phyloP scores from a whole-genome alignment of 2,797 vertebrate species.

The Cyclopterus lumpus region DNA sequence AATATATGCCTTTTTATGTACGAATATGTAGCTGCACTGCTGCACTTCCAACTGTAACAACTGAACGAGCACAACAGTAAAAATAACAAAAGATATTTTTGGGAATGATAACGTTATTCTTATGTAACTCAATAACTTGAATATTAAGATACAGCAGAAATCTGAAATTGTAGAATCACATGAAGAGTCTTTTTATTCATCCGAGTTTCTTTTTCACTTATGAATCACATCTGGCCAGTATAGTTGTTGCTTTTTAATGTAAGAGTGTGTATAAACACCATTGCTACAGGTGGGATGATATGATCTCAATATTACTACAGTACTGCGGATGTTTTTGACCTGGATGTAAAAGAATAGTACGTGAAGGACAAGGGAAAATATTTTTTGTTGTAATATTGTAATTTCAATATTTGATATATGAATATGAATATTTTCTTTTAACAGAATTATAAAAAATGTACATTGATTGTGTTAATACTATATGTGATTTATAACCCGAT shows the following conservation, averaged over 20 bases:
- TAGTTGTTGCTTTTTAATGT: slow-evolving; percentile 11
- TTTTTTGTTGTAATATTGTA: neutral
- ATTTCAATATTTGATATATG: slow-evolving; percentile 11
- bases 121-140: neutral
- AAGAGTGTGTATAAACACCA: slow-evolving; percentile 2
- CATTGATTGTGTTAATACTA: neutral
- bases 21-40: neutral
- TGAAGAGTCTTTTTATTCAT: neutral
- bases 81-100: neutral
- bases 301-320: slow-evolving; percentile 14
- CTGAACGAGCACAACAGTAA: slow-evolving; percentile 48
- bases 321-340: neutral
- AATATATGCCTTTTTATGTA: slow-evolving; percentile 1
- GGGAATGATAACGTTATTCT: neutral
- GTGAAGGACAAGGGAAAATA: neutral
- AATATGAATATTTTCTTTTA: neutral
- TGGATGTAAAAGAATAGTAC: neutral
- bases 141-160: neutral
- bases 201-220: neutral
- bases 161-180: neutral
- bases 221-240: neutral
- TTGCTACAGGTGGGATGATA: neutral
- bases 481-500: neutral
- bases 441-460: neutral
- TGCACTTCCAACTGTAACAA: slow-evolving; percentile 27